Evolutionary conservation across 2,113 vertebrate genomes (phyloP).

Genomic region (Nicator chloris): DNA sequence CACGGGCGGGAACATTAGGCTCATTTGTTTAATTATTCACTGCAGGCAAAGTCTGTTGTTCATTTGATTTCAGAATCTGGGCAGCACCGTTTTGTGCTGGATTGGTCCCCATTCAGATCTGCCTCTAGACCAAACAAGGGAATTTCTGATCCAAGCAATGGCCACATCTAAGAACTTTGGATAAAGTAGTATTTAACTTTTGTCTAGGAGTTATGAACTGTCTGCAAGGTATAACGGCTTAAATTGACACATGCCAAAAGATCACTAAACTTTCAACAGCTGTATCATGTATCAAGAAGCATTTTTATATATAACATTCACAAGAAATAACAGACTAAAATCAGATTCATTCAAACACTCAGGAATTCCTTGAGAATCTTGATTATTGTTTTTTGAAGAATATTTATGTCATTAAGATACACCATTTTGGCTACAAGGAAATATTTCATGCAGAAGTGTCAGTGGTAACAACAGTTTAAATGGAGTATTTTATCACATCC

Average conservation of each 20-base stretch:
- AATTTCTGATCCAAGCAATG: constrained; percentile 38
- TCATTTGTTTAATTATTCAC: constrained; percentile 64
- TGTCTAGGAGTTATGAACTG: constrained; percentile 26
- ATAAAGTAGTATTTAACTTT: constrained; percentile 47
- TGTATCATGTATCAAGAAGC: background rate
- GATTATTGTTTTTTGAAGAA: background rate
- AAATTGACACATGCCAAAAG: constrained; percentile 34
- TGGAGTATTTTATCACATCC: background rate
- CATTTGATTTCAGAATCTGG: constrained; percentile 24
- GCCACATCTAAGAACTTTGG: constrained; percentile 54
- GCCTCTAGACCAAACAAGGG: constrained; percentile 50
- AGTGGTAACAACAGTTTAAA: background rate
- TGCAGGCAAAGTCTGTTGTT: constrained; percentile 18
- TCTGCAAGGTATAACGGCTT: constrained; percentile 39
- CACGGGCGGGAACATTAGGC: background rate
- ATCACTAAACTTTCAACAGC: constrained; percentile 1
- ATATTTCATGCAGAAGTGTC: background rate
- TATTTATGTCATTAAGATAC: background rate
- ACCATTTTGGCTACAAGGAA: background rate
- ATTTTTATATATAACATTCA: background rate
- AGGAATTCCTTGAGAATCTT: background rate
- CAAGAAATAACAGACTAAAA: background rate
- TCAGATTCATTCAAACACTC: background rate
- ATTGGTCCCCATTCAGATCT: background rate
- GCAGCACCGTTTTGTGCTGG: background rate